Conservation (phyloP, 2,113 vertebrate genomes). For the Nothocercus nigrocapillus region DNA sequence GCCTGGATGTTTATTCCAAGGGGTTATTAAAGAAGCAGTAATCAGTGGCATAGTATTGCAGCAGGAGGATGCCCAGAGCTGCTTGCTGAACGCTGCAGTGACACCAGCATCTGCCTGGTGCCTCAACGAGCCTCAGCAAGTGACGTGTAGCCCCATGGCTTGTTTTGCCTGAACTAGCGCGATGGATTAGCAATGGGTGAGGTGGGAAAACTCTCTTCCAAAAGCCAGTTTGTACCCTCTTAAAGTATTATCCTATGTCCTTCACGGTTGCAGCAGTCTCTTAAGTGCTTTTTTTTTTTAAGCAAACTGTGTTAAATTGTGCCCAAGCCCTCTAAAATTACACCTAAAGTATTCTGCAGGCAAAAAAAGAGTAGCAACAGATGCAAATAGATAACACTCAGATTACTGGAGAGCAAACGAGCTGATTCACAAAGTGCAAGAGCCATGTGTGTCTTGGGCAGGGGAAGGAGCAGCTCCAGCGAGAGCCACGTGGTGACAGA, state of each 20-base stretch:
- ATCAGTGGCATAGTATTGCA: rapidly evolving
- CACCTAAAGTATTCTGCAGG: background rate
- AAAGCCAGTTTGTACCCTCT: background rate
- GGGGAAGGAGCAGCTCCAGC: background rate
- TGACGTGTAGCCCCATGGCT: rapidly evolving
- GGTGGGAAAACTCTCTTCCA: background rate
- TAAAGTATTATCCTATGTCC: background rate
- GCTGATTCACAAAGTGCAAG: background rate
- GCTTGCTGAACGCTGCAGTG: rapidly evolving
- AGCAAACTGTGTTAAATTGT: background rate
- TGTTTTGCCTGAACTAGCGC: background rate
- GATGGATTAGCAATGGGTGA: background rate
- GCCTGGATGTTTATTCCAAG: background rate
- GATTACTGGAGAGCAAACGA: background rate
- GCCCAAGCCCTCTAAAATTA: too few species aligned
- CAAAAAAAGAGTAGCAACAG: background rate
- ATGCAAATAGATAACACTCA: rapidly evolving
- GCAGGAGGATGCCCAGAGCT: too few species aligned
- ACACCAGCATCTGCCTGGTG: background rate
- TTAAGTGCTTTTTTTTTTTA: background rate
- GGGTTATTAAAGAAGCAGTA: background rate
- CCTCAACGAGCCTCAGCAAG: background rate
- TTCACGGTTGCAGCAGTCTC: background rate
- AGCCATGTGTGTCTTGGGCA: background rate
- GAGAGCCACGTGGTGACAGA: rapidly evolving